phyloP scores from a whole-genome alignment of 2,888 invertebrate genomes.

The Apantesis nais region DNA sequence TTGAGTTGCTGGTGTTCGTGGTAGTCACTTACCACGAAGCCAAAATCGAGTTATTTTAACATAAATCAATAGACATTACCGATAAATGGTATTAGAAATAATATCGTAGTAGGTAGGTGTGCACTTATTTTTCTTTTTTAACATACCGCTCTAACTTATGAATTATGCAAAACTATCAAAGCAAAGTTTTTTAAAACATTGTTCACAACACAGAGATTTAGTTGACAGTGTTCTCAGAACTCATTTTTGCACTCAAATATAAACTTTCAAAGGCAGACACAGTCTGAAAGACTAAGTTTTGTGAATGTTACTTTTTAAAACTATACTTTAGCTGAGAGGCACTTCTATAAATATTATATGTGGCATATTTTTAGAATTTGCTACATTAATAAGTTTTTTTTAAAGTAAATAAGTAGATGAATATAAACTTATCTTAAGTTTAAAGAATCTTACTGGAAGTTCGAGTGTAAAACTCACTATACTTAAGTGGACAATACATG shows the following conservation, averaged over 20 bases:
- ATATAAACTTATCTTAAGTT: not conserved
- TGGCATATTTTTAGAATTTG: not conserved
- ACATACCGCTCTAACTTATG: not conserved
- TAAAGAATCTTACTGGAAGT: too few species aligned
- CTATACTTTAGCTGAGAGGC: not conserved
- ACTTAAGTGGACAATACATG: too few species aligned
- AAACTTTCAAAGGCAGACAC: not conserved
- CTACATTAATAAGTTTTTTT: not conserved
- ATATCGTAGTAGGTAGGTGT: too few species aligned
- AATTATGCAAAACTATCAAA: not conserved
- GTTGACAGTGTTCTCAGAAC: not conserved
- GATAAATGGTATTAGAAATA: too few species aligned
- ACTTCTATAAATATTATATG: not conserved
- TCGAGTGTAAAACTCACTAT: too few species aligned
- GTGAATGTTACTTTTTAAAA: not conserved
- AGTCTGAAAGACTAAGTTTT: constrained; percentile 2
- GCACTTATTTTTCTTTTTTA: not conserved
- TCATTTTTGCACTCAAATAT: constrained; percentile 4
- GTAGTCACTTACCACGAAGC: too few species aligned
- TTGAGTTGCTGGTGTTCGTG: too few species aligned
- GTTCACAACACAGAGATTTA: not conserved
- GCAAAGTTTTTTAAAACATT: not conserved
- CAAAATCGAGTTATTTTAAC: too few species aligned
- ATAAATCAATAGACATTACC: too few species aligned
- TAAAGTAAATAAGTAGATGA: not conserved